Evolutionary conservation across 2,113 vertebrate genomes (phyloP).

Genomic region (Vicugna pacos): DNA sequence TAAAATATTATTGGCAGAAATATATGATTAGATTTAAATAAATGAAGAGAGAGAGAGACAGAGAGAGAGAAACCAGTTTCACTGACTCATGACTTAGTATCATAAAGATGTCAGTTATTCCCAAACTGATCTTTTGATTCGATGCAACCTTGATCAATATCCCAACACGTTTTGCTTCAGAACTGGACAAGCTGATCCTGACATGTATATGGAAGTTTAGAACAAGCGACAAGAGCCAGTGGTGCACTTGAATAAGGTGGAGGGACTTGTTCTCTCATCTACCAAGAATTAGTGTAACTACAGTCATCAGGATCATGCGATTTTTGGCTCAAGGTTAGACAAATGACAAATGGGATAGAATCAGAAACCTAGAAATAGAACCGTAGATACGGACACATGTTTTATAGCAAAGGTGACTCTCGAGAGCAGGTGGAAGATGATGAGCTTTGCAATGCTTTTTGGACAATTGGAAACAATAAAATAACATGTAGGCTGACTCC

Average conservation of each 20-base stretch:
- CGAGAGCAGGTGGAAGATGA: not conserved
- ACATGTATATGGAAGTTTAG: not conserved
- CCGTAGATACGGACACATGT: not conserved
- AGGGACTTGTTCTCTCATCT: not conserved
- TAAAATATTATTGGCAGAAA: not conserved
- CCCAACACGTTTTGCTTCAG: not conserved
- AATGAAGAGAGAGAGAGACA: not conserved
- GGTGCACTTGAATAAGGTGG: not conserved
- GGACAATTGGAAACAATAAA: not conserved
- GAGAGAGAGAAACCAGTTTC: not conserved
- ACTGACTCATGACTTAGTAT: not conserved
- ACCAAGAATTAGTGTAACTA: not conserved
- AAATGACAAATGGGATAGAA: not conserved
- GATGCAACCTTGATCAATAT: not conserved
- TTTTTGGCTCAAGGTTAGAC: not conserved
- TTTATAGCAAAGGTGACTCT: not conserved
- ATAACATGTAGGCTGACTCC: not conserved
- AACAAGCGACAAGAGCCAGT: not conserved
- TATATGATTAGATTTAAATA: not conserved
- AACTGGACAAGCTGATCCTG: not conserved
- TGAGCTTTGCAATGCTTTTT: not conserved
- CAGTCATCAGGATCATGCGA: not conserved
- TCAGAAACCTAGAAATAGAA: not conserved
- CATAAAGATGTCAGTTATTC: not conserved
- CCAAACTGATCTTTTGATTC: not conserved